Evolutionary conservation across 2,113 vertebrate species (phyloP).

Genomic region (Nicator chloris): DNA sequence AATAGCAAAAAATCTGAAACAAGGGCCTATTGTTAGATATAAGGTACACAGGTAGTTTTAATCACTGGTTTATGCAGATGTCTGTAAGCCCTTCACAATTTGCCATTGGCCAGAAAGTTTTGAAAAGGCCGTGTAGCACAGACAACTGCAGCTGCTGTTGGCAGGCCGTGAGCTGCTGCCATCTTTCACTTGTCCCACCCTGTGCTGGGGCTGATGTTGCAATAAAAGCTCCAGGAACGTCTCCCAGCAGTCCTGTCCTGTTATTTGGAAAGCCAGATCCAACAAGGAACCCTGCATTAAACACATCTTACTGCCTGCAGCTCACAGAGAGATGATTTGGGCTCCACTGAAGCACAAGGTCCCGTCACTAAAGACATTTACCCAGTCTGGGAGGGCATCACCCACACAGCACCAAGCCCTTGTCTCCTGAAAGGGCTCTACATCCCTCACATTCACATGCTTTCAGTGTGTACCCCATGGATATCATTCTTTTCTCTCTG

Average conservation of each 20-base stretch:
- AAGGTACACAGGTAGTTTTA: not conserved
- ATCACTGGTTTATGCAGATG: not conserved
- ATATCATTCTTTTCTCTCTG: not conserved
- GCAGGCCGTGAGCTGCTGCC: not conserved
- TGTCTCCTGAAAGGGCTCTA: not conserved
- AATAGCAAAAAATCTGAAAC: not conserved
- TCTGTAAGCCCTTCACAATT: not conserved
- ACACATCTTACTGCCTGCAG: not conserved
- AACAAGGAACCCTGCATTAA: not conserved
- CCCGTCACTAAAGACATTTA: rapidly evolving
- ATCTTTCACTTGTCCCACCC: not conserved
- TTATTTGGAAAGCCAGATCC: not conserved
- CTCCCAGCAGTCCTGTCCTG: not conserved
- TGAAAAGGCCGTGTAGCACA: not conserved
- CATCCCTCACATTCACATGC: rapidly evolving
- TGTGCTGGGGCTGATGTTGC: not conserved
- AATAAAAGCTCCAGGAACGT: not conserved
- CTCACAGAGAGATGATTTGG: not conserved
- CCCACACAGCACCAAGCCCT: rapidly evolving
- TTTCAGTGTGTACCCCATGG: rapidly evolving
- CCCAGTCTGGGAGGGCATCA: rapidly evolving
- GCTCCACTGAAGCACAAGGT: not conserved
- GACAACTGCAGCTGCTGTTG: not conserved
- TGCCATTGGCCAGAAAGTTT: not conserved
- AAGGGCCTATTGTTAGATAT: not conserved